Evolutionary conservation across 2,888 invertebrate genomes (phyloP).

Genomic region (Trichogramma dendrolimi): DNA sequence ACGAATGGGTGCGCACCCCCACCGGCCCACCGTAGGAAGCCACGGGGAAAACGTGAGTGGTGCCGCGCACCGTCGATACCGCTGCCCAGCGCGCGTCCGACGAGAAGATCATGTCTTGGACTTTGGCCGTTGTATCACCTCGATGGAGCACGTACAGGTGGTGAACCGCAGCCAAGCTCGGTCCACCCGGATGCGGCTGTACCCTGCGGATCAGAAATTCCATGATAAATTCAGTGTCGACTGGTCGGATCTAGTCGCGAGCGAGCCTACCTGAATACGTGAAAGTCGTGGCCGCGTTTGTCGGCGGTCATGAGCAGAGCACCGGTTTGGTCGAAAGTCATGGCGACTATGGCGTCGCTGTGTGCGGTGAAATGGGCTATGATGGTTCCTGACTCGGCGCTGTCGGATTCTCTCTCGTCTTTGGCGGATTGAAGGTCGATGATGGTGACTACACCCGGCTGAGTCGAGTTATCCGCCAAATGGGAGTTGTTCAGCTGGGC

Average conservation of each 20-base stretch:
- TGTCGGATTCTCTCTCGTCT: constrained; percentile 58
- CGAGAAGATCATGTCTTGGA: constrained; percentile 88
- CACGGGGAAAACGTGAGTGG: constrained; percentile 95
- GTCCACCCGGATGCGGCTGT: constrained; percentile 86
- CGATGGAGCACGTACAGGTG: constrained; percentile 92
- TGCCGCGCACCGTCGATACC: constrained; percentile 90
- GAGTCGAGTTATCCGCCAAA: constrained; percentile 60
- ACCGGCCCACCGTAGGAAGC: constrained; percentile 93
- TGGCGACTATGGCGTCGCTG: constrained; percentile 80
- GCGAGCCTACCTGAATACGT: constrained; percentile 65
- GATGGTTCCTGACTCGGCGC: constrained; percentile 68
- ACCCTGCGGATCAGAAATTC: constrained; percentile 55
- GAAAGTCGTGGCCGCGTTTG: constrained; percentile 89
- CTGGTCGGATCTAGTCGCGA: too few relatives aligned
- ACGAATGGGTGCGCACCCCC: constrained; percentile 90
- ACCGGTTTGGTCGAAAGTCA: constrained; percentile 89
- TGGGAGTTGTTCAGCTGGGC: constrained; percentile 37
- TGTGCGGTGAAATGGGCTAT: constrained; percentile 87
- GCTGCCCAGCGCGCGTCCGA: constrained; percentile 95
- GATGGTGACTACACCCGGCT: constrained; percentile 85
- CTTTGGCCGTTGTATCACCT: constrained; percentile 94
- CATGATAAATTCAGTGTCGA: neutral
- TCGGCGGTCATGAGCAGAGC: constrained; percentile 87
- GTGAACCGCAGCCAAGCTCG: constrained; percentile 83
- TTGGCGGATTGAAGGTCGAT: constrained; percentile 74